A percentile compares a stretch with the other conserved stretches of the same genome.
Evolutionary conservation across 2,113 vertebrate species (phyloP).

Genomic region (Poecile atricapillus): DNA sequence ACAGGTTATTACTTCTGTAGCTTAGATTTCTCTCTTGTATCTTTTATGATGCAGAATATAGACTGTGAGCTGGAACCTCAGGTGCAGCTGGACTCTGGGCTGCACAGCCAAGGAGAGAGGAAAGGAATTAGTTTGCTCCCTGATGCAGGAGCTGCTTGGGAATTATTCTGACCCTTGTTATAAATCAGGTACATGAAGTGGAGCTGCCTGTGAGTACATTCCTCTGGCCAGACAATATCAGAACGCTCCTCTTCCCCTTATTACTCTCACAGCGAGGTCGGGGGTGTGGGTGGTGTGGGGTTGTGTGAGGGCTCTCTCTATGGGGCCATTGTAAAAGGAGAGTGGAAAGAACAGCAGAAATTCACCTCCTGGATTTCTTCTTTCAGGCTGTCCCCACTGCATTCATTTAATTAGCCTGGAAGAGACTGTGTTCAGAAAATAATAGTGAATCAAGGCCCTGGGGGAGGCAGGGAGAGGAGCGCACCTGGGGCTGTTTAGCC

Average conservation of each 20-base stretch:
- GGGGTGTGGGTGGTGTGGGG: background rate
- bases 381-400: background rate
- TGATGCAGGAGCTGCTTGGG: slow-evolving; percentile 4
- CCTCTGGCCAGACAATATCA: background rate
- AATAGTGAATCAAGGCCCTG: background rate
- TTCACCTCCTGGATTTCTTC: background rate
- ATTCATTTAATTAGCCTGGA: background rate
- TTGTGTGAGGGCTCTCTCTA: background rate
- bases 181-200: background rate
- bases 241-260: background rate
- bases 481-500: background rate
- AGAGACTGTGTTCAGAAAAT: background rate
- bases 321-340: background rate
- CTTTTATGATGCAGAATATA: slow-evolving; percentile 61
- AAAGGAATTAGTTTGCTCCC: slow-evolving; percentile 52
- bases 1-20: slow-evolving; percentile 67
- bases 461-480: background rate
- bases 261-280: background rate
- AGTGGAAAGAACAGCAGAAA: background rate
- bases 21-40: slow-evolving; percentile 65
- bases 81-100: slow-evolving; percentile 14
- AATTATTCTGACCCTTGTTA: slow-evolving; percentile 23
- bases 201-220: background rate
- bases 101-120: background rate
- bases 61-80: slow-evolving; percentile 44